Conservation (phyloP, 37 sponge, comb jelly and placozoan genomes). For the Spongilla lacustris region DNA sequence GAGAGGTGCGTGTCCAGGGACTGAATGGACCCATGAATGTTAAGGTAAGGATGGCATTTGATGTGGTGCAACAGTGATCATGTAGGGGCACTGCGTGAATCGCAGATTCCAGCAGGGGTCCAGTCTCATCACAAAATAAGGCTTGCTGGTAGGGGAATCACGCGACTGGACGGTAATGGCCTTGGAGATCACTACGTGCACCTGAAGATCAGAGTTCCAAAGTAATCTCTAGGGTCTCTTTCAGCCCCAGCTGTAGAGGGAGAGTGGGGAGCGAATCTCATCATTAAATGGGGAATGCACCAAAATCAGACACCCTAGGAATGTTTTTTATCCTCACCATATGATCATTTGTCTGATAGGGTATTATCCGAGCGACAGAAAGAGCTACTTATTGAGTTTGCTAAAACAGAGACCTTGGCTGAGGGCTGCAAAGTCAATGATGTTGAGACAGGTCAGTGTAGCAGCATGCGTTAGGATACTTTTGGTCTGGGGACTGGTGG, state of each 20-base stretch:
- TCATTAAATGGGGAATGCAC: too few relatives aligned
- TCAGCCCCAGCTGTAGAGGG: background rate
- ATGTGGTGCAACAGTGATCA: background rate
- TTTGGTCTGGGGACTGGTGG: slow-evolving; percentile 2
- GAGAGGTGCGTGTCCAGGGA: slow-evolving; percentile 70
- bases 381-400: slow-evolving; percentile 56
- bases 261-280: background rate
- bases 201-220: slow-evolving; percentile 85
- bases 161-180: slow-evolving; percentile 76
- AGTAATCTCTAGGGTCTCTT: too few relatives aligned
- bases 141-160: slow-evolving; percentile 80
- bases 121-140: slow-evolving; percentile 87
- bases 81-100: background rate
- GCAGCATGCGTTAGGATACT: background rate
- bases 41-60: slow-evolving; percentile 46
- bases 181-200: slow-evolving; percentile 92
- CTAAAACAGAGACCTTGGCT: slow-evolving; percentile 33
- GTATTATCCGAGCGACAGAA: slow-evolving; percentile 48
- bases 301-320: too few relatives aligned
- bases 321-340: too few relatives aligned
- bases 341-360: too few relatives aligned
- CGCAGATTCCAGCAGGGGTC: slow-evolving; percentile 86
- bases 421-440: slow-evolving; percentile 54
- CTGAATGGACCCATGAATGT: slow-evolving; percentile 82
- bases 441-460: slow-evolving; percentile 36